A percentile compares a stretch with the other conserved stretches of the same genome.
These are phyloP conservation scores for Ptychadena robeensis DNA, from an alignment of 2,797 vertebrate genomes.

Conservation along the genomic window DNA sequence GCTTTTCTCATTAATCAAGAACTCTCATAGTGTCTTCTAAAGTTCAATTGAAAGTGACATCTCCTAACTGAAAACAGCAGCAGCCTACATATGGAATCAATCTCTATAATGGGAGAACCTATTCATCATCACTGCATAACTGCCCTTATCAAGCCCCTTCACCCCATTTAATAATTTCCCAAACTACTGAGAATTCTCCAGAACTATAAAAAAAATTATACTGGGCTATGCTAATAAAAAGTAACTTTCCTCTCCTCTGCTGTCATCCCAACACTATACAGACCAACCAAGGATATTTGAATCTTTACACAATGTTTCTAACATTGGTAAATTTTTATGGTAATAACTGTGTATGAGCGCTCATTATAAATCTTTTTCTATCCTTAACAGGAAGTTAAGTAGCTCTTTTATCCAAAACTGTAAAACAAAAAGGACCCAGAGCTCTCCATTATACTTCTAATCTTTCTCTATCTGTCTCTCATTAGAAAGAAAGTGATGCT, in stretches of 20 bases:
- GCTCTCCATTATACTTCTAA: no score
- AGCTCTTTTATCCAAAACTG: no score
- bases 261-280: slow-evolving; percentile 7
- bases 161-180: slow-evolving; percentile 8
- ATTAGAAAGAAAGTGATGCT: no score
- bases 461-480: no score
- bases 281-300: not conserved
- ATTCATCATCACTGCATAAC: slow-evolving; percentile 15
- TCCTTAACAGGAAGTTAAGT: no score
- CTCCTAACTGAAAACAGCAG: slow-evolving; percentile 44
- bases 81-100: slow-evolving; percentile 52
- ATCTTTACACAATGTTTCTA: not conserved
- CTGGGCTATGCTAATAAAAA: not conserved
- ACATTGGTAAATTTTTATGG: not conserved
- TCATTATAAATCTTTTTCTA: not conserved
- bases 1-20: slow-evolving; percentile 40
- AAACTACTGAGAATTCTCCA: slow-evolving; percentile 27
- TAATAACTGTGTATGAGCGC: not conserved
- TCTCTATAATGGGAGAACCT: slow-evolving; percentile 14
- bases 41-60: slow-evolving; percentile 43
- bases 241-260: slow-evolving; percentile 1
- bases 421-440: no score
- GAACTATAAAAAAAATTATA: slow-evolving; percentile 21
- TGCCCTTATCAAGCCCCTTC: slow-evolving; percentile 8
- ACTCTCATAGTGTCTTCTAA: slow-evolving; percentile 32